Percentiles rank a stretch among this genome's conserved stretches.
phyloP scores from a whole-genome alignment of 2,888 invertebrate species.

The Dasypogon diadema region DNA sequence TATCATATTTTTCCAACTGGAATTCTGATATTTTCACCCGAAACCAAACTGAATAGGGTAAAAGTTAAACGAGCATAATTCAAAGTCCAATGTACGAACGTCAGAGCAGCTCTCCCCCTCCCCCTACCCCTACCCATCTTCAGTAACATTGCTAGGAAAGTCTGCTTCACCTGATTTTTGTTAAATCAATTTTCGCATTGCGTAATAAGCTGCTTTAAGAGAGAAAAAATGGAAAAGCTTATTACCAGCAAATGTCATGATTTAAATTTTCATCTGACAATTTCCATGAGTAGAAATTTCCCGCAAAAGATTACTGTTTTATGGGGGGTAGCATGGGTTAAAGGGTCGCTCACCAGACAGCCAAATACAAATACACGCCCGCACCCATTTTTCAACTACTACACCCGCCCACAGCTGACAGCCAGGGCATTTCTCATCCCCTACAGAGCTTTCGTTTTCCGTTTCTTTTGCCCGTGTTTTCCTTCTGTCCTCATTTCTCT shows the following conservation, averaged over 20 bases:
- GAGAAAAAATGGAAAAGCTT: conserved; percentile 29
- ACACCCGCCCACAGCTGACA: conserved; percentile 11
- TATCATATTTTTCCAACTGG: too few relatives aligned
- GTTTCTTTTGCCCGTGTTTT: conserved; percentile 39
- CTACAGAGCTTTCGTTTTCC: conserved; percentile 37
- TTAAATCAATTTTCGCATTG: conserved; percentile 37
- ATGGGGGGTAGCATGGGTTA: conserved; percentile 16
- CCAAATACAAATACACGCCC: conserved; percentile 27
- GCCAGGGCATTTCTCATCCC: conserved; percentile 6
- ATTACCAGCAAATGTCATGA: conserved; percentile 39
- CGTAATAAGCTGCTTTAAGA: conserved; percentile 24
- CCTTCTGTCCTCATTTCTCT: conserved; percentile 36
- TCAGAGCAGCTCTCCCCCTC: too few relatives aligned
- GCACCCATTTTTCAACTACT: conserved; percentile 32
- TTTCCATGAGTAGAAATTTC: conserved; percentile 38
- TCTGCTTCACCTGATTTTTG: not conserved
- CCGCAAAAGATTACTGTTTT: conserved; percentile 22
- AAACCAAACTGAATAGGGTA: too few relatives aligned
- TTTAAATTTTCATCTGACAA: conserved; percentile 40
- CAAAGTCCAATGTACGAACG: too few relatives aligned
- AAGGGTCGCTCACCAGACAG: conserved; percentile 39
- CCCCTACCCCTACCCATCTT: too few relatives aligned
- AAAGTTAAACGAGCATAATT: too few relatives aligned
- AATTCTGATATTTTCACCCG: too few relatives aligned
- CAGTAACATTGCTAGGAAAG: too few relatives aligned